phyloP scores from a whole-genome alignment of 2,797 vertebrate genomes.

The Smutsia gigantea region DNA sequence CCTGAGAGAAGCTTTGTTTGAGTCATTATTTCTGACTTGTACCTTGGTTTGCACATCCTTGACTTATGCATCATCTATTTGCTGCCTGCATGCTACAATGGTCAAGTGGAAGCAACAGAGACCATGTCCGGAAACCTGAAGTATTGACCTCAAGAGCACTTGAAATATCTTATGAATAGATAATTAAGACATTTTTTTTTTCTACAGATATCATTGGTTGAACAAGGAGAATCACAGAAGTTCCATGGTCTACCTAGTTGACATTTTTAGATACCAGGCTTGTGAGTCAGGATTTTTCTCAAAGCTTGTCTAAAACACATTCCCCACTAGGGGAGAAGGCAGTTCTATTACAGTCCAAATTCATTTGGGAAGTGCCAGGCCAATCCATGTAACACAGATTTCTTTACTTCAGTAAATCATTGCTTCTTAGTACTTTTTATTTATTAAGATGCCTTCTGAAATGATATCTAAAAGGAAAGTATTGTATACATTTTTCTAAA shows the following conservation, averaged over 20 bases:
- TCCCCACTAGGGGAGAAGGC: not conserved
- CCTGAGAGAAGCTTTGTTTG: not conserved
- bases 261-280: not conserved
- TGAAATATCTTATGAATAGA: not conserved
- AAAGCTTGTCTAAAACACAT: not conserved
- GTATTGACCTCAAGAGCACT: not conserved
- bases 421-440: not conserved
- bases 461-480: not conserved
- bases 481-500: not conserved
- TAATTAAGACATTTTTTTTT: not conserved
- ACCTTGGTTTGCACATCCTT: not conserved
- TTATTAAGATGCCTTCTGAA: not conserved
- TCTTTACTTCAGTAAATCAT: not conserved
- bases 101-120: not conserved
- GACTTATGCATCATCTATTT: not conserved
- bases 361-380: not conserved
- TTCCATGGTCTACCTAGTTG: not conserved
- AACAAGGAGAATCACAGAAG: not conserved
- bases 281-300: not conserved
- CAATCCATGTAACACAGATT: not conserved
- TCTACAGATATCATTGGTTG: not conserved
- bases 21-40: not conserved
- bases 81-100: not conserved
- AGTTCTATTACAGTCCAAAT: not conserved
- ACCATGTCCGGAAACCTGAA: not conserved